Conservation (phyloP, 2,797 vertebrate genomes). For the Arremon brunneinucha region DNA sequence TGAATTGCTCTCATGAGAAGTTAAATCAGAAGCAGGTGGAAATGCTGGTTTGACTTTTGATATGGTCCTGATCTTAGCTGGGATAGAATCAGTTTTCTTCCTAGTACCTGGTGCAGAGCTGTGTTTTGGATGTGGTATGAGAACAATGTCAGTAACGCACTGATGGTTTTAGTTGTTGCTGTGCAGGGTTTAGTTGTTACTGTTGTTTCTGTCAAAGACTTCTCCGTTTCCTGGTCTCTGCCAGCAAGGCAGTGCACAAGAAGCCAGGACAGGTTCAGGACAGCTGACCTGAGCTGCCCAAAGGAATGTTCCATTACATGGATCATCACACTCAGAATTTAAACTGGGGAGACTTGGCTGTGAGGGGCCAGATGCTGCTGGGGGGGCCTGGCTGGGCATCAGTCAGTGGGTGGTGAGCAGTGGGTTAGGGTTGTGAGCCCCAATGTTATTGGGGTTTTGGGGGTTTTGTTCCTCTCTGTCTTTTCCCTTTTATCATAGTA, state of each 20-base stretch:
- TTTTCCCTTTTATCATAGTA: not conserved
- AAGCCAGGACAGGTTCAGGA: not conserved
- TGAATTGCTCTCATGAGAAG: not conserved
- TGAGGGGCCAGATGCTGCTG: not conserved
- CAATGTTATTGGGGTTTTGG: not conserved
- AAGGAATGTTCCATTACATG: not conserved
- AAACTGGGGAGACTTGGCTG: not conserved
- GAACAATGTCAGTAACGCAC: not conserved
- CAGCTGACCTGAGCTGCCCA: not conserved
- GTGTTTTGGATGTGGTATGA: not conserved
- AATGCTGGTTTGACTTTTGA: not conserved
- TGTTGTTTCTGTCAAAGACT: not conserved
- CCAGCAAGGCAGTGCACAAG: fast-evolving
- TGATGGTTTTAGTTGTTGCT: not conserved
- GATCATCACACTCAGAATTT: not conserved
- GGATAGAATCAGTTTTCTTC: not conserved
- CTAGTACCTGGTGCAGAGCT: not conserved
- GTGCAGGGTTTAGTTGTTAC: not conserved
- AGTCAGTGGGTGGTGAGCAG: not conserved
- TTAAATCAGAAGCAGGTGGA: not conserved
- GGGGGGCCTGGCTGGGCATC: fast-evolving
- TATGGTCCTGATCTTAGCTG: not conserved
- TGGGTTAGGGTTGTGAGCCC: not conserved
- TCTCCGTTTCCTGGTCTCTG: not conserved
- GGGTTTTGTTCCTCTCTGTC: not conserved